Evolutionary conservation across 2,888 invertebrate species (phyloP).

Genomic region (Adelognathus sp.): DNA sequence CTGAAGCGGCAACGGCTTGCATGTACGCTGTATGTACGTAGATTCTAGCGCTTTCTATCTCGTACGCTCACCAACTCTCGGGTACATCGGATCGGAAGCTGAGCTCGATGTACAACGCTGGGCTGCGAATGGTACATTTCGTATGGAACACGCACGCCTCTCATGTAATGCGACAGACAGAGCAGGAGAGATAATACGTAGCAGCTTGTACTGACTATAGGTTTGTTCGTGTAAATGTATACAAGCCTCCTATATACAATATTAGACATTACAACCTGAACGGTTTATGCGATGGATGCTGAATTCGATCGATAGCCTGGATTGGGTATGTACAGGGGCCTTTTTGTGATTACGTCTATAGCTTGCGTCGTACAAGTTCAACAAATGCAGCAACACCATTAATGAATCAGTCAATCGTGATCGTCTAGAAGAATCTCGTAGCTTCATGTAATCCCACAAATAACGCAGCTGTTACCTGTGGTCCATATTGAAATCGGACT

Average conservation of each 20-base stretch:
- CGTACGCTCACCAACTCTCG: slow-evolving; percentile 2
- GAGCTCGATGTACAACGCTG: slow-evolving; percentile 17
- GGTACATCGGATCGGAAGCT: slow-evolving; percentile 11
- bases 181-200: slow-evolving; percentile 14
- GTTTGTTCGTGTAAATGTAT: not conserved
- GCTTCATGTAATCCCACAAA: too few species aligned
- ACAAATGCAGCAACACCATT: too few species aligned
- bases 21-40: slow-evolving; percentile 20
- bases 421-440: too few species aligned
- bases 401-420: too few species aligned
- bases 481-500: too few species aligned
- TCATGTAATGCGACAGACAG: slow-evolving; percentile 31
- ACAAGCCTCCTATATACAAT: slow-evolving; percentile 10
- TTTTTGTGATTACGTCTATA: too few species aligned
- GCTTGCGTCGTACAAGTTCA: too few species aligned
- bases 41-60: not conserved
- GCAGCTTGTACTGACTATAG: slow-evolving; percentile 21
- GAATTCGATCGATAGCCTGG: too few species aligned
- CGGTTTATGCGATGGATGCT: not conserved
- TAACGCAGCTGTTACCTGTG: too few species aligned
- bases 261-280: slow-evolving; percentile 16
- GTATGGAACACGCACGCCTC: slow-evolving; percentile 31
- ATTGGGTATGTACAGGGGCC: too few species aligned
- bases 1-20: slow-evolving; percentile 7
- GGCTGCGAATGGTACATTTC: slow-evolving; percentile 21